Evolutionary conservation across 2,888 invertebrate species (phyloP).

Genomic region (Nephrocerus scutellatus): DNA sequence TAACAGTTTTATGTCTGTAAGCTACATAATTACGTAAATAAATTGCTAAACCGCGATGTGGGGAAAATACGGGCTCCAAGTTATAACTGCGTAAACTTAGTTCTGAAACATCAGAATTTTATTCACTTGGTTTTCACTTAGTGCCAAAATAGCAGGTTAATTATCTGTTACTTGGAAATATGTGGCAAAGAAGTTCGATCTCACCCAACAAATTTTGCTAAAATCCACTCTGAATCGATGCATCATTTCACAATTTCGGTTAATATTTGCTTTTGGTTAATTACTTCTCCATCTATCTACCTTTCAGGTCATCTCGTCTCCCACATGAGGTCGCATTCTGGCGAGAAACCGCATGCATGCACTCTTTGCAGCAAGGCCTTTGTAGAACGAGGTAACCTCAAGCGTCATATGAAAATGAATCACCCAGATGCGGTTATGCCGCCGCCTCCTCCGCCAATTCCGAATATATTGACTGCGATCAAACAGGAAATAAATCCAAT

Average conservation of each 20-base stretch:
- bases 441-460: constrained; percentile 45
- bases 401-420: constrained; percentile 68
- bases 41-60: too few relatives aligned
- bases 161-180: too few relatives aligned
- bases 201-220: too few relatives aligned
- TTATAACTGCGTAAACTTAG: too few relatives aligned
- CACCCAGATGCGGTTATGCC: constrained; percentile 51
- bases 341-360: constrained; percentile 54
- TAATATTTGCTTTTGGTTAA: constrained; percentile 15
- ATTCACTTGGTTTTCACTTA: too few relatives aligned
- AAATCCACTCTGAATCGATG: constrained; percentile 9
- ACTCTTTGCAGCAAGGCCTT: constrained; percentile 70
- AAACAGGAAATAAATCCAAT: constrained; percentile 46
- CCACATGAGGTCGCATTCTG: constrained; percentile 73
- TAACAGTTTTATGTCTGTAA: too few relatives aligned
- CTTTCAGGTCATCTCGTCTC: constrained; percentile 66
- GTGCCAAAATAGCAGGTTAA: too few relatives aligned
- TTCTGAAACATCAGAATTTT: too few relatives aligned
- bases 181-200: too few relatives aligned
- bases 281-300: constrained; percentile 9
- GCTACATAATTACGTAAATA: too few relatives aligned
- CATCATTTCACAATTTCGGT: constrained; percentile 11
- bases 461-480: constrained; percentile 44
- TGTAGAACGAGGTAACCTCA: constrained; percentile 72
- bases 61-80: too few relatives aligned